Evolutionary conservation across 2,888 invertebrate species (phyloP).

Genomic region (Heliconius ismenius): DNA sequence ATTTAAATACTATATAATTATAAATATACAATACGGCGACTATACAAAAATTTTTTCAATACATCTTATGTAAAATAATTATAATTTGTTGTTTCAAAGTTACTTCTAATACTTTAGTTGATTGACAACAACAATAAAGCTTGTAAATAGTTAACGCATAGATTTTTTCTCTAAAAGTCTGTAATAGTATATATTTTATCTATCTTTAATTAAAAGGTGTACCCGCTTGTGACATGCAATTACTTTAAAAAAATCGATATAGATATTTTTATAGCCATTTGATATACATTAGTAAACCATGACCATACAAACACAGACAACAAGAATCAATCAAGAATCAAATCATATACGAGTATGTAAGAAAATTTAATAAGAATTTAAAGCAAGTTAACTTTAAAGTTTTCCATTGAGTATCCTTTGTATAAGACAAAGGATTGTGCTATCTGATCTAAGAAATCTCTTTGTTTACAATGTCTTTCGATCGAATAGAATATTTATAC

Average conservation of each 20-base stretch:
- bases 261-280: no score
- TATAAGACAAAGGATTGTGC: no score
- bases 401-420: background rate
- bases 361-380: conserved; percentile 7
- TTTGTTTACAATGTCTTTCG: background rate
- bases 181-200: background rate
- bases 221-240: no score
- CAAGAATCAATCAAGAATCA: background rate
- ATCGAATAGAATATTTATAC: background rate
- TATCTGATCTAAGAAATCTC: background rate
- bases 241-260: no score
- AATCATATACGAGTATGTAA: background rate
- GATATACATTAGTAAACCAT: no score
- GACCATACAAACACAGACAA: background rate
- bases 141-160: no score
- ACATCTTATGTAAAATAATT: background rate
- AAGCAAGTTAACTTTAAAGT: background rate
- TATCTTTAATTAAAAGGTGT: background rate
- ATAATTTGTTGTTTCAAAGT: no score
- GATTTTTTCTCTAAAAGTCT: background rate
- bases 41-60: background rate
- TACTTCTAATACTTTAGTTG: no score
- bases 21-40: background rate
- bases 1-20: background rate
- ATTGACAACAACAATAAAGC: no score